Conservation (phyloP, 2,113 vertebrate genomes). For the Marmota flaviventris region DNA sequence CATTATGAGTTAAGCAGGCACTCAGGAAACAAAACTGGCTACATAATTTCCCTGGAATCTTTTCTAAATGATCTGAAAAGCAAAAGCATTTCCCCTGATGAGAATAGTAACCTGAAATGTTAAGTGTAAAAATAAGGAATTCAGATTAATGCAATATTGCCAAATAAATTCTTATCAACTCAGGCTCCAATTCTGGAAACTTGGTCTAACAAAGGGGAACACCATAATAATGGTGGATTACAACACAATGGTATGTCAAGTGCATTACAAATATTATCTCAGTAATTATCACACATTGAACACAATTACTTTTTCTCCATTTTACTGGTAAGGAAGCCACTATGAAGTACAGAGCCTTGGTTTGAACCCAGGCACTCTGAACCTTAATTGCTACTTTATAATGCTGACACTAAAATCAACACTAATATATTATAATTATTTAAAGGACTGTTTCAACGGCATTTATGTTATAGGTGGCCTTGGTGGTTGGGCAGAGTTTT, state of each 20-base stretch:
- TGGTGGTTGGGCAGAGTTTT: neutral
- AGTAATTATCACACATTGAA: neutral
- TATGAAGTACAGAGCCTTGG: neutral
- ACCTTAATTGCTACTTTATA: neutral
- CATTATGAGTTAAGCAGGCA: slow-evolving; percentile 7
- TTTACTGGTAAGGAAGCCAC: neutral
- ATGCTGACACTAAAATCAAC: neutral
- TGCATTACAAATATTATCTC: neutral
- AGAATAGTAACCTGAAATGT: neutral
- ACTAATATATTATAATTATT: slow-evolving; percentile 17
- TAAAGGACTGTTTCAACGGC: neutral
- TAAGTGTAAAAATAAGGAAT: neutral
- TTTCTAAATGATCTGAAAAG: slow-evolving; percentile 25
- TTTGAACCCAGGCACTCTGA: neutral
- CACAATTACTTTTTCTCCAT: neutral
- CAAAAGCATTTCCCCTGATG: neutral
- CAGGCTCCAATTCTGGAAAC: neutral
- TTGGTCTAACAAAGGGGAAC: neutral
- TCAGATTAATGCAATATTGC: neutral
- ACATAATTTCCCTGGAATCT: neutral
- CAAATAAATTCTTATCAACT: slow-evolving; percentile 5
- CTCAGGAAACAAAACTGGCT: neutral
- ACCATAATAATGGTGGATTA: neutral
- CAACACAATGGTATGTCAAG: neutral
- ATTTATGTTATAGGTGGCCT: neutral